phyloP scores from a whole-genome alignment of 2,888 invertebrate genomes.

The Drosophila suboccidentalis region DNA sequence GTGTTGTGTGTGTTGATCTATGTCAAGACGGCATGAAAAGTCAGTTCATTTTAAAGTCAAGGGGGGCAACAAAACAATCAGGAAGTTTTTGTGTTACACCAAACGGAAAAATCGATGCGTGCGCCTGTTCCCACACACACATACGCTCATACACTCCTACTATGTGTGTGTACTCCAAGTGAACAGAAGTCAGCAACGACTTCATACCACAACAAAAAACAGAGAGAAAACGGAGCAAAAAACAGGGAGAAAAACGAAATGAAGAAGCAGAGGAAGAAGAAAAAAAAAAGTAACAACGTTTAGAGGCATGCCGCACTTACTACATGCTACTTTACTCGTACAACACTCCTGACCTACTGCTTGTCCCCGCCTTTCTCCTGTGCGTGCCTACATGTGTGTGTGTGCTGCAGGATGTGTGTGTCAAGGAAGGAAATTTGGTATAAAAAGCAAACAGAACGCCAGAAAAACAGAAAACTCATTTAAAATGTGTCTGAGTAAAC shows the following conservation, averaged over 20 bases:
- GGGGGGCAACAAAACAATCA: conserved; percentile 62
- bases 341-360: conserved; percentile 76
- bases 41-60: conserved; percentile 64
- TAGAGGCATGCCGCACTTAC: conserved; percentile 67
- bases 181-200: conserved; percentile 68
- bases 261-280: conserved; percentile 3
- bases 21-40: conserved; percentile 36
- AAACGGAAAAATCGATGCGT: conserved; percentile 81
- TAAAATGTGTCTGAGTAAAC: conserved; percentile 49
- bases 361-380: conserved; percentile 10
- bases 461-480: conserved; percentile 68
- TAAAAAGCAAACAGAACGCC: conserved; percentile 65
- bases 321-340: conserved; percentile 72
- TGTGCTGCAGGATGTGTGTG: conserved; percentile 57
- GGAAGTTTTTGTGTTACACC: conserved; percentile 74
- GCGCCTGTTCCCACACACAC: conserved; percentile 63
- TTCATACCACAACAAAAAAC: conserved; percentile 78
- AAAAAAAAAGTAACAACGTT: conserved; percentile 36
- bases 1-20: conserved; percentile 40
- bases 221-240: conserved; percentile 43
- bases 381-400: conserved; percentile 26
- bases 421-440: conserved; percentile 64
- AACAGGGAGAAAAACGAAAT: conserved; percentile 5
- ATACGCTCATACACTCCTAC: conserved; percentile 34
- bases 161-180: conserved; percentile 63